Base-by-base conservation (phyloP, 2,888 invertebrate species). In the Hirtodrosophila histrioides region DNA sequence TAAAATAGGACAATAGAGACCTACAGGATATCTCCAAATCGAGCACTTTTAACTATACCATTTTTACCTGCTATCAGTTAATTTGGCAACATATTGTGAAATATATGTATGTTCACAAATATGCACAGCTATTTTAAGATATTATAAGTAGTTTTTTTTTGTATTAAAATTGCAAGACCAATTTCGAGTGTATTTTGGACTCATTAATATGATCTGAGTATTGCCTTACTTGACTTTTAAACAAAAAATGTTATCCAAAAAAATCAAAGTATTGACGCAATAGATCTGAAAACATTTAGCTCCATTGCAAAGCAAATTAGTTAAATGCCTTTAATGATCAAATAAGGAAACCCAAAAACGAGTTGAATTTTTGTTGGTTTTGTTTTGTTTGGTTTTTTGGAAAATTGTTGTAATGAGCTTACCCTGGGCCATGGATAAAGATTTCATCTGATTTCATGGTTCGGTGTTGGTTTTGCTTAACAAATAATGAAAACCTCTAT, bases 291-390 rank as follows among this genome's bases (percentile, higher is more conserved):
- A 43, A 23, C 63, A 77, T 68, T 77, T 64, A 50, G 66, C 65
- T 55, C 23, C 53, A 55, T 68, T 64, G 68, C 81, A 74, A 53
- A 69, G 60, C 63, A 55, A 82, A 82, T 82, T 86, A 85, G 67
- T 43, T 78, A 84, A 82, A 86, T 68, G 69, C 33, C 64, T 78
- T 74, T 54, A 62, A 75, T 84, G 78, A 66, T 51, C 78, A 69
- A 69, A 78, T 75, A 69, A 60, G 75, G 69, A 78, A 87, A 84
- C 43, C 41, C 45, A 54, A 58, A 48, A 51, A 40, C 72, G 49
- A 71, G 77, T 80, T 69, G 53, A 68, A 37, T 17, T 17, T 17
- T 17, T 17, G 24, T 63, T 60, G 37, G 33, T 58, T 24, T 37
- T 35, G 49, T 57, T 46, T 17, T 2, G 27, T 45, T 45, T 50